Evolutionary conservation across 2,797 vertebrate species (phyloP).

Genomic region (Tragelaphus oryx): DNA sequence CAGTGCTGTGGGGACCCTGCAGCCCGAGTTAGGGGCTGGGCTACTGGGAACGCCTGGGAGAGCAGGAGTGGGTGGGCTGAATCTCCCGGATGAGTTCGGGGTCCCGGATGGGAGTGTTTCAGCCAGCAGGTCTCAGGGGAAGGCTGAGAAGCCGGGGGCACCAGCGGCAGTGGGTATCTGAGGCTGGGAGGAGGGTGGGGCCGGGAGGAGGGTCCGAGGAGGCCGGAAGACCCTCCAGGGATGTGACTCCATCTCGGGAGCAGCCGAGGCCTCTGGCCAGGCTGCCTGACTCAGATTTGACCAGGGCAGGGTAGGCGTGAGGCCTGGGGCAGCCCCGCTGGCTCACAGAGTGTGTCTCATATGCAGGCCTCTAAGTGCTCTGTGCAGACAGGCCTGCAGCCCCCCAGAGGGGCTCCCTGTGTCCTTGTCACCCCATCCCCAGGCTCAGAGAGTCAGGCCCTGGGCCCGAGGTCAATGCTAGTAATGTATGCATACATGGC

Average conservation of each 20-base stretch:
- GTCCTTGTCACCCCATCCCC: neutral
- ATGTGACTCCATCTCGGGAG: neutral
- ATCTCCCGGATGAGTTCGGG: rapidly evolving
- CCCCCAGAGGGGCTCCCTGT: neutral
- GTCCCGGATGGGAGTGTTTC: neutral
- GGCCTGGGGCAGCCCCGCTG: rapidly evolving
- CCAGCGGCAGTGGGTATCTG: rapidly evolving
- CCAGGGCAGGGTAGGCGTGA: too few relatives aligned
- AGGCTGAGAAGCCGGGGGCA: too few relatives aligned
- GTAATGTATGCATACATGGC: rapidly evolving
- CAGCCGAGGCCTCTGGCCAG: rapidly evolving
- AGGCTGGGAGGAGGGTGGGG: too few relatives aligned
- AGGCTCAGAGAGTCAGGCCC: neutral
- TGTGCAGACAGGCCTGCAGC: neutral
- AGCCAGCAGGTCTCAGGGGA: neutral
- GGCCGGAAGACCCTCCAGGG: rapidly evolving
- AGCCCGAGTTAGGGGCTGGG: rapidly evolving
- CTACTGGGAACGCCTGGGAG: rapidly evolving
- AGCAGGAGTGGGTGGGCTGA: rapidly evolving
- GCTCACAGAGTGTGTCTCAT: rapidly evolving
- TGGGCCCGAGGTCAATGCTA: rapidly evolving
- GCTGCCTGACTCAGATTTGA: neutral
- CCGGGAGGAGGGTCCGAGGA: rapidly evolving
- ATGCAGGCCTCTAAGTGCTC: neutral
- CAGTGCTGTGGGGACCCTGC: neutral